Conservation (phyloP, 2,113 vertebrate species). For the Tricholaema leucomelas region DNA sequence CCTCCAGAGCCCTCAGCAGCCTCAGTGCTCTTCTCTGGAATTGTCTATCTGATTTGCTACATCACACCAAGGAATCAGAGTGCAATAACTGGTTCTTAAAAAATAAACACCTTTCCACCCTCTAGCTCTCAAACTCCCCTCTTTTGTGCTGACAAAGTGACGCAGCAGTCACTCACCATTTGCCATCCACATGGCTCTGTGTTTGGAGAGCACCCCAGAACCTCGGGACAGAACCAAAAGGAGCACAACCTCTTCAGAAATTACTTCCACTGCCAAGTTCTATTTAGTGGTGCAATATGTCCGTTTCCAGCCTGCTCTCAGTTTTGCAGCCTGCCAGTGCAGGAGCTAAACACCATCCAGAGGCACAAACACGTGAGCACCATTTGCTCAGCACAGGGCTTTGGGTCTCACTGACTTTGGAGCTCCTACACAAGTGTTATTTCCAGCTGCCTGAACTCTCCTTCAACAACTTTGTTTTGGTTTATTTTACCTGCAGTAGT, state of each 20-base stretch:
- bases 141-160: neutral
- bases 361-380: neutral
- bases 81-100: neutral
- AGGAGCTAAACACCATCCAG: neutral
- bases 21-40: too few species aligned
- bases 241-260: neutral
- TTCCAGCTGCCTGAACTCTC: slow-evolving; percentile 13
- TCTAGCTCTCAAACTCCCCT: neutral
- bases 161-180: neutral
- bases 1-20: too few species aligned
- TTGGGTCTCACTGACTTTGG: slow-evolving; percentile 1
- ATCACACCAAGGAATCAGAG: neutral
- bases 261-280: neutral
- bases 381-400: neutral
- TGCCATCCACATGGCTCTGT: neutral
- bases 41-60: neutral
- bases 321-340: neutral
- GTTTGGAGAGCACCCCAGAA: neutral
- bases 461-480: neutral
- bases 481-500: neutral
- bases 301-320: neutral
- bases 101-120: neutral
- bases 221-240: neutral
- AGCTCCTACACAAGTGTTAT: neutral
- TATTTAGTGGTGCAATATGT: neutral